A percentile compares a stretch with the other conserved stretches of the same genome.
phyloP scores from a whole-genome alignment of 2,888 invertebrate genomes.

The Branchellion lobata region DNA sequence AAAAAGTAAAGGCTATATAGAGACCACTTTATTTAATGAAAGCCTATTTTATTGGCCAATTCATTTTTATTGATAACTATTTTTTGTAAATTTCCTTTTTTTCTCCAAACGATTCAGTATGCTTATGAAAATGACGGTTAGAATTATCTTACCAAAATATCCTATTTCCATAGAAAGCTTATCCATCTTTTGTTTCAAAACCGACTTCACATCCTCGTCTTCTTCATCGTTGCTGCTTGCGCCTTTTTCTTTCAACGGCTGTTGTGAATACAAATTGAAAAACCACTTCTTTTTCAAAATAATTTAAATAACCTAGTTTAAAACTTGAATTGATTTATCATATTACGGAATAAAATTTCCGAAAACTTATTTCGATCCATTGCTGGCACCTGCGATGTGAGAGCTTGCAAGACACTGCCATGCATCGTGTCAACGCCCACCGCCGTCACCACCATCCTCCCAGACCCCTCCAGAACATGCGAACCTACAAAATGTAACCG shows the following conservation, averaged over 20 bases:
- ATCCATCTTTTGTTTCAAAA: constrained; percentile 40
- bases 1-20: too few relatives aligned
- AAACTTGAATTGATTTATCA: too few relatives aligned
- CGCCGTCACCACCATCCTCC: constrained; percentile 39
- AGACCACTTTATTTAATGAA: too few relatives aligned
- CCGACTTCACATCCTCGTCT: constrained; percentile 38
- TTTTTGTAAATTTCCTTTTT: too few relatives aligned
- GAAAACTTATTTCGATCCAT: too few relatives aligned
- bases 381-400: not conserved
- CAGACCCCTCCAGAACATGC: constrained; percentile 41
- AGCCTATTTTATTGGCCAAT: too few relatives aligned
- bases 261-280: not conserved
- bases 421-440: constrained; percentile 31
- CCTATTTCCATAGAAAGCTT: constrained; percentile 41
- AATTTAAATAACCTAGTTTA: too few relatives aligned
- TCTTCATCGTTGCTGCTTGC: constrained; percentile 3
- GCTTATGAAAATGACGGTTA: too few relatives aligned
- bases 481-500: constrained; percentile 23
- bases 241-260: not conserved
- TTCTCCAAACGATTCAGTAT: too few relatives aligned
- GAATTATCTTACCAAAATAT: constrained; percentile 32
- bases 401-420: constrained; percentile 9
- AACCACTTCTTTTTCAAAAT: too few relatives aligned
- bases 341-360: too few relatives aligned
- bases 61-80: too few relatives aligned